phyloP scores from a whole-genome alignment of 2,888 invertebrate species.

The Allophyes oxyacanthae region DNA sequence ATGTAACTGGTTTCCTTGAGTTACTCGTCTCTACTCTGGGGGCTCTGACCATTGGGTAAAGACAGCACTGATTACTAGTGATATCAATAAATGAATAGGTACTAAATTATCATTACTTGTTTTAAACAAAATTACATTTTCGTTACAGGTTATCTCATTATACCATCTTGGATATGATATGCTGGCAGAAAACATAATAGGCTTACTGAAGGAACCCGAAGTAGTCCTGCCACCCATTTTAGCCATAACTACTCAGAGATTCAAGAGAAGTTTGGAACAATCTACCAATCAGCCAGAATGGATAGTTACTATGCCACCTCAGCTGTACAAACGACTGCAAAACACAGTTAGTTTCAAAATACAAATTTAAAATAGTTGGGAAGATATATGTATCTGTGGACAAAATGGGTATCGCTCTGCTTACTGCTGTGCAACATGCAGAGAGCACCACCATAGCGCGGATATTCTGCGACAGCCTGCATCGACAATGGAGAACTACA shows the following conservation, averaged over 20 bases:
- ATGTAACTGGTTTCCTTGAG: too few relatives aligned
- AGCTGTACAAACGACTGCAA: conserved; percentile 93
- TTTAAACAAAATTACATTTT: background rate
- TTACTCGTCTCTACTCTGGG: too few relatives aligned
- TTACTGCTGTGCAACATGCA: too few relatives aligned
- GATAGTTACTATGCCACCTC: conserved; percentile 93
- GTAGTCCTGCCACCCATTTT: conserved; percentile 92
- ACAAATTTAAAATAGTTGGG: background rate
- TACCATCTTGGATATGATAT: conserved; percentile 91
- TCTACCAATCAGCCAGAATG: conserved; percentile 90
- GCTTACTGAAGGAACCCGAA: conserved; percentile 91
- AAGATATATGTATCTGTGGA: too few relatives aligned
- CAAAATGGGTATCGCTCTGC: too few relatives aligned
- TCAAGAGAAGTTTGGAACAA: conserved; percentile 91
- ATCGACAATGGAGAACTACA: too few relatives aligned
- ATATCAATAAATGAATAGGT: background rate
- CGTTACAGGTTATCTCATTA: conserved; percentile 88
- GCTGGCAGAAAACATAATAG: conserved; percentile 90
- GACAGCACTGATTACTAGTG: too few relatives aligned
- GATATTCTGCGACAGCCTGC: too few relatives aligned
- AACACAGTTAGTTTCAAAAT: conserved; percentile 83
- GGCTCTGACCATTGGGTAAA: too few relatives aligned
- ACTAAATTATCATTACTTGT: too few relatives aligned
- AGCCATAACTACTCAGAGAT: conserved; percentile 94
- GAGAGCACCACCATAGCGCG: too few relatives aligned